Evolutionary conservation across 1,140 invertebrate species (phyloP), one percentile per base, ranked within the genome.

Genomic region (Listronotus bonariensis): DNA sequence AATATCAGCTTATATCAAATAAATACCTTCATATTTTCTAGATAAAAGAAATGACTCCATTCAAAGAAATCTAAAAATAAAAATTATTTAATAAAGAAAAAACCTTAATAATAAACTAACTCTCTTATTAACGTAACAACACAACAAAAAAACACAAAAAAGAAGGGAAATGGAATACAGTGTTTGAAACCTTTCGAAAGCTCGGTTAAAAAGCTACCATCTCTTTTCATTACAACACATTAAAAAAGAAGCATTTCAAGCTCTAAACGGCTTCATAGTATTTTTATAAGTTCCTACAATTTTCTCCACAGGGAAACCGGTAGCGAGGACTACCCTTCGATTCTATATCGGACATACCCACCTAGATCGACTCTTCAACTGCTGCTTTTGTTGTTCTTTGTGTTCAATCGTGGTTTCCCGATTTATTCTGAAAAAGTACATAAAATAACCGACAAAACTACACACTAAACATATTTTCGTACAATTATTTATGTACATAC

Each of bases 311-410:
- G 58, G n/a, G 58, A 61, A 61, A 61, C 49, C 56, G 36, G 49
- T 48, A 58, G 55, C 55, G 40, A 58, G 55, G 42, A 53, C 51
- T 53, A 11, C 34, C 9, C 4, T 14, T 32, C n/a, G 53, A 55
- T 42, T 17, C 18, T 12, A 60, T 38, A 45, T 18, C n/a, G 7
- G 54, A 59, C 48, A 11, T 52, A 70, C 68, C 54, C 53, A 17
- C 45, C 40, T 6, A 10, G 26, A 45, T 66, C 46, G 45, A 42
- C 48, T 55, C 56, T 51, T 45, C 32, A 66, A 49, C 31, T 52
- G 60, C 70, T 60, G 64, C 60, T 65, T 66, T 60, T 42, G 48
- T 54, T 64, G 63, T 61, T 71, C 63, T 69, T 72, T 67, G 68
- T 69, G 63, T 70, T 58, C 17, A 49, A 36, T 49, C 43, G 54